phyloP scores from a whole-genome alignment of 1,140 invertebrate species.

The Ceratitis capitata region DNA sequence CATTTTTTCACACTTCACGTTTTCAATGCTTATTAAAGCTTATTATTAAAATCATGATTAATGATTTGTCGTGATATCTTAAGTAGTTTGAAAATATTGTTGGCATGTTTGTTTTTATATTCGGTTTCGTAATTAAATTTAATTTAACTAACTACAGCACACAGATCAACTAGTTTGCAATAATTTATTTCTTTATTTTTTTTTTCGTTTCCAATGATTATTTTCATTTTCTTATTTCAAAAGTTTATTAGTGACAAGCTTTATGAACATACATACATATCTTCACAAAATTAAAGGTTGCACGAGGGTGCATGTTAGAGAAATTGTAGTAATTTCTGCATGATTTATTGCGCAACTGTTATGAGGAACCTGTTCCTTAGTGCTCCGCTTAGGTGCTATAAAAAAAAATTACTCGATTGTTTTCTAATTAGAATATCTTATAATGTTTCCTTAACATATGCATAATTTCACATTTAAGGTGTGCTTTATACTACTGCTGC shows the following conservation, averaged over 20 bases:
- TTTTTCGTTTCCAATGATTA: background rate
- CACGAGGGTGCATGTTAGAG: background rate
- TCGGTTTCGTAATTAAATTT: too few relatives aligned
- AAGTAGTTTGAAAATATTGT: background rate
- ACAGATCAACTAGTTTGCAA: too few relatives aligned
- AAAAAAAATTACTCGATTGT: too few relatives aligned
- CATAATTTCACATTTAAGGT: too few relatives aligned
- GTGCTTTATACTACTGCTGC: too few relatives aligned
- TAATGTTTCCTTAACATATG: too few relatives aligned
- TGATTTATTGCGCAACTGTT: background rate
- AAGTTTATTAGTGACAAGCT: background rate
- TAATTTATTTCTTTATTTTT: too few relatives aligned
- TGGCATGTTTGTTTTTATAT: background rate
- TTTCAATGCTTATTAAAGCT: background rate
- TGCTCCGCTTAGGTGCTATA: background rate
- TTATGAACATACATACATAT: background rate
- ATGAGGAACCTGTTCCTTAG: background rate
- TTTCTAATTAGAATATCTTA: too few relatives aligned
- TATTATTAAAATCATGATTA: background rate
- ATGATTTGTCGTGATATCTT: background rate
- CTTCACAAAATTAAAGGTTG: background rate
- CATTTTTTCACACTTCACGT: conserved; percentile 4
- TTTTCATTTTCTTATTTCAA: background rate
- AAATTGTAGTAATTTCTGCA: background rate
- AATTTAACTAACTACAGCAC: too few relatives aligned